Percentiles rank a stretch among this genome's conserved stretches.
Conservation (phyloP, 2,797 vertebrate genomes). For the Pitangus sulphuratus region DNA sequence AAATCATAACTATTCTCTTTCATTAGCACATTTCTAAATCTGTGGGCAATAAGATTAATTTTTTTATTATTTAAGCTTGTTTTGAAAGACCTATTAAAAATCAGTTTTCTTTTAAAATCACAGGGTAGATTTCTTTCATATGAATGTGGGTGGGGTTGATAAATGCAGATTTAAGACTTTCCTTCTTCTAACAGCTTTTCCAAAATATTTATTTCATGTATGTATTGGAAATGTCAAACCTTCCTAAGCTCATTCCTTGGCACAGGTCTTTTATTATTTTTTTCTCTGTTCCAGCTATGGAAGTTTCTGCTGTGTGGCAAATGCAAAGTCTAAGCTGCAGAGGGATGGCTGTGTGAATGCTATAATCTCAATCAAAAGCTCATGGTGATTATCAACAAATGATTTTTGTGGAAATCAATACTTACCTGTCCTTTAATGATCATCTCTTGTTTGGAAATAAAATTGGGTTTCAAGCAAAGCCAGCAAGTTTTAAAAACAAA, state of each 20-base stretch:
- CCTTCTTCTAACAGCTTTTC: background rate
- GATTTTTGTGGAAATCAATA: background rate
- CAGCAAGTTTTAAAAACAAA: background rate
- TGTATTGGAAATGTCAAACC: background rate
- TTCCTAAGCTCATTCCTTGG: background rate
- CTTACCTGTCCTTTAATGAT: background rate
- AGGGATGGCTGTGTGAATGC: background rate
- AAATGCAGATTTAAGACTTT: background rate
- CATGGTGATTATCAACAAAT: background rate
- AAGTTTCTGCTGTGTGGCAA: background rate
- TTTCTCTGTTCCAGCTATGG: background rate
- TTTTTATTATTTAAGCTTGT: conserved; percentile 47
- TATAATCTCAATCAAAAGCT: background rate
- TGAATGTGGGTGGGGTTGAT: background rate
- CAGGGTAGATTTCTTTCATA: conserved; percentile 33
- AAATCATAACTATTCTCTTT: conserved; percentile 44
- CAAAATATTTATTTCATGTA: background rate
- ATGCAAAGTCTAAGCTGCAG: background rate
- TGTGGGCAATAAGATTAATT: conserved; percentile 47
- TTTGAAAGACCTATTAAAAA: conserved; percentile 62
- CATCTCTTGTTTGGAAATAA: background rate
- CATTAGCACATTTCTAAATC: conserved; percentile 52
- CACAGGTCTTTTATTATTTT: background rate
- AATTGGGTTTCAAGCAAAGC: background rate
- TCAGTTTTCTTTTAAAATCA: conserved; percentile 41